Conservation (phyloP, 2,113 vertebrate species). For the Ivindomyrus marchei region DNA sequence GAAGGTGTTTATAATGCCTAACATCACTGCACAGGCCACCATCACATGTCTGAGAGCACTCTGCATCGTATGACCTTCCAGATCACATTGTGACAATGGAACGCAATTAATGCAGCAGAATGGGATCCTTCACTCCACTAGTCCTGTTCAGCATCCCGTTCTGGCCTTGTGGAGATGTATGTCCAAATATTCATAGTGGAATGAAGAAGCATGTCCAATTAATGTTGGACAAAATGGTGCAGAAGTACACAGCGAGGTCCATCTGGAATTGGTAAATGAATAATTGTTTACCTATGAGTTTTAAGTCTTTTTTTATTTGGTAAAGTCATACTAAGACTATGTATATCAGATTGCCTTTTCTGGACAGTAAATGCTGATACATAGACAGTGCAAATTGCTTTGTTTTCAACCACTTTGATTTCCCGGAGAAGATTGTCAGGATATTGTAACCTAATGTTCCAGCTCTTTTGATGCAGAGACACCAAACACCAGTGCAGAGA, state of each 20-base stretch:
- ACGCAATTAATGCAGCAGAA: neutral
- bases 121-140: neutral
- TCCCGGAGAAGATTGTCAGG: neutral
- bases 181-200: neutral
- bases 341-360: neutral
- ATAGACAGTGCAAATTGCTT: neutral
- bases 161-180: neutral
- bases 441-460: neutral
- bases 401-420: neutral
- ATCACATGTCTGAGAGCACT: neutral
- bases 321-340: neutral
- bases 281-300: neutral
- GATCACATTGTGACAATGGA: neutral
- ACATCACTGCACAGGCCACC: neutral
- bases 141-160: neutral
- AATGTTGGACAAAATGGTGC: neutral
- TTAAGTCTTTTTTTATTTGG: neutral
- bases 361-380: neutral
- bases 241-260: neutral
- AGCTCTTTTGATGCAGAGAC: too few species aligned
- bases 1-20: neutral
- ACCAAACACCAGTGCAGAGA: neutral
- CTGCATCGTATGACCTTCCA: neutral
- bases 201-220: neutral
- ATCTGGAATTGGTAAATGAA: neutral